Percentiles rank a stretch among this genome's conserved stretches.
phyloP scores from a whole-genome alignment of 2,888 invertebrate species.

The Diploptera punctata region DNA sequence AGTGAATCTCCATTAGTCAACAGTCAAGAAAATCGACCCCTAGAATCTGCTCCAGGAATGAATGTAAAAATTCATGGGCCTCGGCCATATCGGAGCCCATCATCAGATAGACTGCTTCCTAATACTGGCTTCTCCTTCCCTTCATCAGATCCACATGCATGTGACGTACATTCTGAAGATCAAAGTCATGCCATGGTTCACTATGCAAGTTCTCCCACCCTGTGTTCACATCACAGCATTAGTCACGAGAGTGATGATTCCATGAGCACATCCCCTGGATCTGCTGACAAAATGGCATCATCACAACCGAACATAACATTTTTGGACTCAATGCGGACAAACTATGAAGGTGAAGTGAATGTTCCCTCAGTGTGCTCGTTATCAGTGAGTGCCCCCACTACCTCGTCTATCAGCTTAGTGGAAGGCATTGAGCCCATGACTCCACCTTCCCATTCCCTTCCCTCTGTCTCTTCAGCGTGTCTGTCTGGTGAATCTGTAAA shows the following conservation, averaged over 20 bases:
- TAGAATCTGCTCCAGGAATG: constrained; percentile 25
- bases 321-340: constrained; percentile 57
- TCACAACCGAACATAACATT: constrained; percentile 43
- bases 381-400: constrained; percentile 69
- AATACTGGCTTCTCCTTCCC: constrained; percentile 34
- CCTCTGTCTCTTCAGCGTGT: constrained; percentile 19
- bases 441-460: constrained; percentile 29
- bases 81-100: constrained; percentile 39
- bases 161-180: constrained; percentile 35
- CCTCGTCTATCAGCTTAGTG: constrained; percentile 56
- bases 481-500: constrained; percentile 53
- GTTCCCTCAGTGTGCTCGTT: constrained; percentile 56
- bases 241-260: constrained; percentile 38
- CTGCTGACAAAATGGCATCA: constrained; percentile 41
- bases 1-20: constrained; percentile 46
- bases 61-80: constrained; percentile 41
- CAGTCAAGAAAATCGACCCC: constrained; percentile 44
- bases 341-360: constrained; percentile 54
- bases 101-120: constrained; percentile 31
- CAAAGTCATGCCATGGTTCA: constrained; percentile 53
- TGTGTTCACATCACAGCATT: constrained; percentile 48
- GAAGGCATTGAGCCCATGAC: constrained; percentile 1
- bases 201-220: constrained; percentile 51
- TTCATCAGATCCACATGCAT: constrained; percentile 16
- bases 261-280: constrained; percentile 37